phyloP scores from a whole-genome alignment of 1,140 invertebrate species.

The Metaphire vulgaris region DNA sequence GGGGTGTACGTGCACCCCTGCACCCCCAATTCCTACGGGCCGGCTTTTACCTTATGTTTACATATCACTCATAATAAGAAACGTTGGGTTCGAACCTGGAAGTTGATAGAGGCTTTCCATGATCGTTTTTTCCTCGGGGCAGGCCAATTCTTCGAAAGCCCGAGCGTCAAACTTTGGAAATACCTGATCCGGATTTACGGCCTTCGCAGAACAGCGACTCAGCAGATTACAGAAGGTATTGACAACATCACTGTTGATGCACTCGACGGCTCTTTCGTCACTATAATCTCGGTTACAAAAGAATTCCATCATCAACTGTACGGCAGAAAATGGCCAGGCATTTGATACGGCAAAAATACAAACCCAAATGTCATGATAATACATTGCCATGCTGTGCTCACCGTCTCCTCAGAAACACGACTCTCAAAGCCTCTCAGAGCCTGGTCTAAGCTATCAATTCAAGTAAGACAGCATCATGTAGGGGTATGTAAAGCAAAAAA shows the following conservation, averaged over 20 bases:
- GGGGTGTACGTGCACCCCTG: too few relatives aligned
- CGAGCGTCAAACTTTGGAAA: constrained; percentile 61
- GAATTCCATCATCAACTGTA: neutral
- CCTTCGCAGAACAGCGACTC: constrained; percentile 66
- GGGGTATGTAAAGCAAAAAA: too few relatives aligned
- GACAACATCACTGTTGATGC: constrained; percentile 83
- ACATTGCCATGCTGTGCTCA: neutral
- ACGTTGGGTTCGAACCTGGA: too few relatives aligned
- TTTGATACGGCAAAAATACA: neutral
- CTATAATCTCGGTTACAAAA: constrained; percentile 68
- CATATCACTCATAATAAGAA: too few relatives aligned
- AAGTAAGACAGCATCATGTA: too few relatives aligned
- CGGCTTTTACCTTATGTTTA: too few relatives aligned
- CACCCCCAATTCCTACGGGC: too few relatives aligned
- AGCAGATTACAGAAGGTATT: constrained; percentile 88
- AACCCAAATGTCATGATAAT: neutral
- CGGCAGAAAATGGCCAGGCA: neutral
- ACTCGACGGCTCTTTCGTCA: constrained; percentile 65
- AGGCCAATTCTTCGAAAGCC: constrained; percentile 43
- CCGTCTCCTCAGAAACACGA: too few relatives aligned
- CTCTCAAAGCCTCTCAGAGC: too few relatives aligned
- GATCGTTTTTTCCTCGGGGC: constrained; percentile 24
- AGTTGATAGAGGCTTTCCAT: constrained; percentile 23
- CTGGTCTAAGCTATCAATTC: too few relatives aligned
- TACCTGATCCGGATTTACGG: constrained; percentile 69